Conservation (phyloP, 2,113 vertebrate species). For the Archocentrus centrarchus region DNA sequence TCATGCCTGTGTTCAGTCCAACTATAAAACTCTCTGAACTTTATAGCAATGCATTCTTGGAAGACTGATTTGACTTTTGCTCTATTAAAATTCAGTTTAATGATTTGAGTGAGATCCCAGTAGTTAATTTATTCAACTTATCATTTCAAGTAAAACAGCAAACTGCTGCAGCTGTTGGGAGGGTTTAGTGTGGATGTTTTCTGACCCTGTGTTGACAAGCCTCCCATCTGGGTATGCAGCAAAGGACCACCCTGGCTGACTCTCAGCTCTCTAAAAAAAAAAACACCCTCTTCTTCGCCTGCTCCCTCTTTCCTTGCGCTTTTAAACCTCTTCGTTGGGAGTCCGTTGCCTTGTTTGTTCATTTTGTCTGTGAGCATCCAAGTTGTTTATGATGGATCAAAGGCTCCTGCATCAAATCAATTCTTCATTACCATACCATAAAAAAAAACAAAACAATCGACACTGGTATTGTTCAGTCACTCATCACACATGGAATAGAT, state of each 20-base stretch:
- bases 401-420: background rate
- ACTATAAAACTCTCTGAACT: background rate
- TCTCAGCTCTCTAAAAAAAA: constrained; percentile 31
- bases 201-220: constrained; percentile 53
- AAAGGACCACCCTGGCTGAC: constrained; percentile 71
- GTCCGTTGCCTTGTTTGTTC: background rate
- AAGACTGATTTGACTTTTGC: background rate
- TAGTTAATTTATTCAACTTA: background rate
- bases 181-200: constrained; percentile 30
- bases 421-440: background rate
- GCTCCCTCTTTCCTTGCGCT: constrained; percentile 15
- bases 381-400: constrained; percentile 6
- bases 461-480: background rate
- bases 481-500: background rate
- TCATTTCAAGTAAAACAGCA: constrained; percentile 6
- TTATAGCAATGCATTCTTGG: background rate
- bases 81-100: background rate
- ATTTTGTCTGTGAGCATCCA: constrained; percentile 11
- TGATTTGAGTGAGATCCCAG: constrained; percentile 4
- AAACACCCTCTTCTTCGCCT: background rate
- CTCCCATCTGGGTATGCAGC: constrained; percentile 41
- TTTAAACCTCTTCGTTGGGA: constrained; percentile 17
- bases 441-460: background rate
- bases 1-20: background rate
- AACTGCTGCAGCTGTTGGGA: constrained; percentile 34